These are phyloP conservation scores for Momotus momota DNA, from an alignment of 2,797 vertebrate genomes.

Conservation along the genomic window DNA sequence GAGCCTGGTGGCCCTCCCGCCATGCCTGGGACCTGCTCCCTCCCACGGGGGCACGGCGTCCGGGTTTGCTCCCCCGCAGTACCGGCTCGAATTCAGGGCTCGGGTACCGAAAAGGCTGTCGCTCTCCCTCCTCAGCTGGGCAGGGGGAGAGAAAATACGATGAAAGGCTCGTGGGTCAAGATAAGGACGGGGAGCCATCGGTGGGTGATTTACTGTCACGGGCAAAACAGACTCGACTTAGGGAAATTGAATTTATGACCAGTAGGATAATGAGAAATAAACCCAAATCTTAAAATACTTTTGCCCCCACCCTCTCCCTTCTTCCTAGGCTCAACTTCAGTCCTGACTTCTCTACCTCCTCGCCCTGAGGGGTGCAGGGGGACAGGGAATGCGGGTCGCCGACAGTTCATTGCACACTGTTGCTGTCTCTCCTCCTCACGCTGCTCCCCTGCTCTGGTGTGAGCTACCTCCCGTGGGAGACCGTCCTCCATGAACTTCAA, in stretches of 20 bases:
- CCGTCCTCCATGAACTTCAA: not conserved
- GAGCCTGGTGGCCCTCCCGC: too few species aligned
- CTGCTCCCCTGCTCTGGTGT: not conserved
- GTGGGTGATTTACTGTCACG: not conserved
- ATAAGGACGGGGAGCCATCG: not conserved
- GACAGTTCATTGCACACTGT: not conserved
- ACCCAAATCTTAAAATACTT: not conserved
- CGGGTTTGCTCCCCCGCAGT: accelerated
- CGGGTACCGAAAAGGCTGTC: not conserved
- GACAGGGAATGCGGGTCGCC: not conserved
- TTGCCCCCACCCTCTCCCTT: not conserved
- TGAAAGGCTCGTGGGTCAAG: not conserved
- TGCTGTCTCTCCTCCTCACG: not conserved
- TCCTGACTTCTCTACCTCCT: not conserved
- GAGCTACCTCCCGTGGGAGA: not conserved
- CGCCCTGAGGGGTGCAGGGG: too few species aligned
- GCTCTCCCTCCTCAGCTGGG: not conserved
- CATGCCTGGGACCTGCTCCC: not conserved
- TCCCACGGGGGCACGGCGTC: accelerated
- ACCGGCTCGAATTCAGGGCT: accelerated
- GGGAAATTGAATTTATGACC: too few species aligned
- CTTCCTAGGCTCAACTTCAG: not conserved
- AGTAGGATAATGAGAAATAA: not conserved
- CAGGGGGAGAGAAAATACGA: not conserved
- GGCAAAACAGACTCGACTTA: not conserved